Evolutionary conservation across 53 echinoderm and acorn worm genomes (phyloP).

Genomic region (Arbacia lixula): DNA sequence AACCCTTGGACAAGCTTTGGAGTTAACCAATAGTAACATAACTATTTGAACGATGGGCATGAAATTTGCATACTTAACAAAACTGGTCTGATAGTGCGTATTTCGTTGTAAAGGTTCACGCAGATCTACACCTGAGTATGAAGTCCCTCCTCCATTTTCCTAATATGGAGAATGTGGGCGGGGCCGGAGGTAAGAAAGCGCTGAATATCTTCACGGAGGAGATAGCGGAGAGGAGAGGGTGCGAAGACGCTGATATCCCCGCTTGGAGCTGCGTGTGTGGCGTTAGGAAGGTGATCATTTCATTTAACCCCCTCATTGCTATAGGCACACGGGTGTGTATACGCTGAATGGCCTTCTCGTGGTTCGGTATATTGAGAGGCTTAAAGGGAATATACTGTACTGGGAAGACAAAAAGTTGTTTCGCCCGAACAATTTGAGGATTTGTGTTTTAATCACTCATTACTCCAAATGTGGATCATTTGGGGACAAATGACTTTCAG

Average conservation of each 20-base stretch:
- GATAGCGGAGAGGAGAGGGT: slow-evolving; percentile 57
- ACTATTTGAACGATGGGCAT: background rate
- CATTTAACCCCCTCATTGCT: background rate
- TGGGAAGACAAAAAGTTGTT: too few species aligned
- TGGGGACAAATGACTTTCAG: too few species aligned
- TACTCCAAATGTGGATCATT: too few species aligned
- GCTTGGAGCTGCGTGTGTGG: slow-evolving; percentile 93
- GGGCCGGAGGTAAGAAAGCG: slow-evolving; percentile 71
- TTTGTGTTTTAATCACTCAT: too few species aligned
- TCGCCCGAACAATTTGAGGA: too few species aligned
- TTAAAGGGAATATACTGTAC: too few species aligned
- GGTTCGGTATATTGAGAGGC: too few species aligned
- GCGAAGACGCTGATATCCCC: slow-evolving; percentile 85
- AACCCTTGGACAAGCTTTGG: too few species aligned
- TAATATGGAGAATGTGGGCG: slow-evolving; percentile 64
- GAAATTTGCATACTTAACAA: too few species aligned
- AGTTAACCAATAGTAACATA: background rate
- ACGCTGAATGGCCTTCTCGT: too few species aligned
- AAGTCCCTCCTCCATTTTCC: slow-evolving; percentile 96
- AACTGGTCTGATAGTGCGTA: too few species aligned
- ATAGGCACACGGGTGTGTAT: too few species aligned
- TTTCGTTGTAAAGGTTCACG: slow-evolving; percentile 67
- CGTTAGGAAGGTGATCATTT: slow-evolving; percentile 70
- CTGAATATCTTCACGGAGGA: slow-evolving; percentile 69
- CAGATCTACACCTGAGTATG: slow-evolving; percentile 89